A percentile compares a stretch with the other conserved stretches of the same genome.
Evolutionary conservation across 2,113 vertebrate genomes (phyloP).

Genomic region (Rattus rattus): DNA sequence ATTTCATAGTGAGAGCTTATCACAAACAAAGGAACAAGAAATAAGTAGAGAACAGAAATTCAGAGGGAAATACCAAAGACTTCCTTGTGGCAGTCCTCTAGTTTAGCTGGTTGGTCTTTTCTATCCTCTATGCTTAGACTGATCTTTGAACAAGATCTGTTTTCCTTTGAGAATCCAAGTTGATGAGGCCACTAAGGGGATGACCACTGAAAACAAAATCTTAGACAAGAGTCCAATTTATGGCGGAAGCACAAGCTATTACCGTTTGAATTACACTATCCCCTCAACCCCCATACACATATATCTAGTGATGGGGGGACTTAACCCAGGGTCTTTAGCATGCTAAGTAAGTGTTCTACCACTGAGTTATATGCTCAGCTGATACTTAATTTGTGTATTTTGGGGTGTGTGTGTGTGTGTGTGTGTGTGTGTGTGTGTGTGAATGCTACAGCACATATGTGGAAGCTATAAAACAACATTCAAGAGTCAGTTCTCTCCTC

Average conservation of each 20-base stretch:
- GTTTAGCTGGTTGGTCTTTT: not conserved
- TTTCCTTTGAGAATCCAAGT: not conserved
- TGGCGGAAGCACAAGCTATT: not conserved
- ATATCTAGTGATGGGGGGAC: not conserved
- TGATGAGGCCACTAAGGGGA: not conserved
- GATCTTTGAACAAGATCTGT: not conserved
- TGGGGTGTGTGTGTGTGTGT: too few species aligned
- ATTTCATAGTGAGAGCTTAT: not conserved
- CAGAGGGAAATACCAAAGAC: not conserved
- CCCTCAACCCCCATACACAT: too few species aligned
- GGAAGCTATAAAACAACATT: not conserved
- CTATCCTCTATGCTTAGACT: not conserved
- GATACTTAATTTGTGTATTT: not conserved
- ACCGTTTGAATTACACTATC: not conserved
- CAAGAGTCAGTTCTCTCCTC: not conserved
- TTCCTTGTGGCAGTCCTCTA: not conserved
- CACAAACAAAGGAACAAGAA: not conserved
- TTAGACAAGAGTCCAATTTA: not conserved
- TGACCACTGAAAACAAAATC: not conserved
- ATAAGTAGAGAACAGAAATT: not conserved
- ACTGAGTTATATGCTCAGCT: not conserved
- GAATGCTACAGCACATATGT: not conserved
- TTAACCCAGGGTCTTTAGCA: not conserved
- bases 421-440: not conserved
- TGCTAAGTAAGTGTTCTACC: not conserved